A percentile compares a stretch with the other conserved stretches of the same genome.
Evolutionary conservation across 1,140 invertebrate species (phyloP).

Genomic region (Drosophila parabipectinata): DNA sequence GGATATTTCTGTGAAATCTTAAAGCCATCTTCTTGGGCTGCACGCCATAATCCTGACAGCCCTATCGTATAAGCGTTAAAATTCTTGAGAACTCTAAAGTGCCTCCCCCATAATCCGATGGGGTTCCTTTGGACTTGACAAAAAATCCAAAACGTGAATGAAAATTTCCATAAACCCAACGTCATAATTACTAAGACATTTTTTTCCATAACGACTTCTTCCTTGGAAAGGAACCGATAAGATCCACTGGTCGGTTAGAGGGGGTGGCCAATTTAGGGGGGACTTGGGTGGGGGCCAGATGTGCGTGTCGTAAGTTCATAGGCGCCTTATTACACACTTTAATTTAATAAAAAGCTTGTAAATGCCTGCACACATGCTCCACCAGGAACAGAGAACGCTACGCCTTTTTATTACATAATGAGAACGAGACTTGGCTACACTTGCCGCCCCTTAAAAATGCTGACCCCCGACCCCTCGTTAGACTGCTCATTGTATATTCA

Average conservation of each 20-base stretch:
- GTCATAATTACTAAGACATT: slow-evolving; percentile 76
- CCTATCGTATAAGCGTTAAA: slow-evolving; percentile 6
- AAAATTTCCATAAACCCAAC: slow-evolving; percentile 72
- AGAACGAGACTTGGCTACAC: slow-evolving; percentile 47
- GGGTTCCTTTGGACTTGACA: slow-evolving; percentile 28
- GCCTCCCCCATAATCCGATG: slow-evolving; percentile 33
- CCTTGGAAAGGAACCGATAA: slow-evolving; percentile 35
- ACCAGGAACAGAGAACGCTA: slow-evolving; percentile 48
- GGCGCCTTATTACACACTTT: slow-evolving; percentile 79
- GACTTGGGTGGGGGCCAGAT: slow-evolving; percentile 5
- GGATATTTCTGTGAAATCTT: background rate
- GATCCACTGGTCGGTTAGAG: background rate
- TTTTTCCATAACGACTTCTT: slow-evolving; percentile 55
- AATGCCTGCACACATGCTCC: slow-evolving; percentile 68
- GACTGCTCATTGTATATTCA: slow-evolving; percentile 71
- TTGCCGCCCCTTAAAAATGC: slow-evolving; percentile 23
- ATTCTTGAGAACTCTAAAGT: background rate
- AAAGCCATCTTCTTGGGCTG: background rate
- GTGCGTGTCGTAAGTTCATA: slow-evolving; percentile 66
- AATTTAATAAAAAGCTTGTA: slow-evolving; percentile 82
- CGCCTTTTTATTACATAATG: slow-evolving; percentile 80
- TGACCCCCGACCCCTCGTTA: background rate
- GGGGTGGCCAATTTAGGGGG: slow-evolving; percentile 21
- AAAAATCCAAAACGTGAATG: slow-evolving; percentile 32
- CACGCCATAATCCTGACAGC: background rate